phyloP scores from a whole-genome alignment of 2,888 invertebrate species.

The Lomographa bimaculata region DNA sequence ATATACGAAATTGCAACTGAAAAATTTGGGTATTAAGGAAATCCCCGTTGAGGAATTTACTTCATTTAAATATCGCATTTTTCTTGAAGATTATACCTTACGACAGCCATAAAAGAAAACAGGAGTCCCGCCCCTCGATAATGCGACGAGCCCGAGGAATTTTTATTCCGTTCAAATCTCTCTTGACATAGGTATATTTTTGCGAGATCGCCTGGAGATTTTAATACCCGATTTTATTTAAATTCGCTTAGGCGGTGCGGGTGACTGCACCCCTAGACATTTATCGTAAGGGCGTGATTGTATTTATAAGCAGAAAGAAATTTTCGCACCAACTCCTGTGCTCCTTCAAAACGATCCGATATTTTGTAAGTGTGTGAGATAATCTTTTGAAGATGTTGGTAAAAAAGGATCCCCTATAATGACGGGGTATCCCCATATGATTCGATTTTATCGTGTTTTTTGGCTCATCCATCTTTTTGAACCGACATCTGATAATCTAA shows the following conservation, averaged over 20 bases:
- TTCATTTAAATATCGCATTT: conserved; percentile 84
- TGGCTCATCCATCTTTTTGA: conserved; percentile 45
- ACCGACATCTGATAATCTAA: conserved; percentile 39
- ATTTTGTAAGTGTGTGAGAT: conserved; percentile 24
- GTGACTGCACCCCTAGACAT: conserved; percentile 73
- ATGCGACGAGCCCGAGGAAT: conserved; percentile 80
- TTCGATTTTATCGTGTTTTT: conserved; percentile 40
- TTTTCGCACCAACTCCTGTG: conserved; percentile 37
- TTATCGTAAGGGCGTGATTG: conserved; percentile 77
- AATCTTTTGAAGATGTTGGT: conserved; percentile 33
- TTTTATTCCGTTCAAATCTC: conserved; percentile 82
- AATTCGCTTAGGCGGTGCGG: conserved; percentile 78
- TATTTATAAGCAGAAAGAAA: conserved; percentile 69
- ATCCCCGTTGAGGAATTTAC: conserved; percentile 75
- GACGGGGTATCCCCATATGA: conserved; percentile 37
- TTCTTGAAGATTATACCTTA: conserved; percentile 83
- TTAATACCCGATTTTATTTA: conserved; percentile 82
- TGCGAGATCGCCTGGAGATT: conserved; percentile 78
- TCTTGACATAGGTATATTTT: conserved; percentile 82
- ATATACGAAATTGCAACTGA: conserved; percentile 71
- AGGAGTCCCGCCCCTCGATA: conserved; percentile 78
- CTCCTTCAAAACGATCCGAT: conserved; percentile 31
- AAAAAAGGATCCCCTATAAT: conserved; percentile 35
- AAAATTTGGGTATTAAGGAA: conserved; percentile 68
- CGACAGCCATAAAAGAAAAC: conserved; percentile 84